phyloP scores from a whole-genome alignment of 2,888 invertebrate species.

The Aporophyla nigra region DNA sequence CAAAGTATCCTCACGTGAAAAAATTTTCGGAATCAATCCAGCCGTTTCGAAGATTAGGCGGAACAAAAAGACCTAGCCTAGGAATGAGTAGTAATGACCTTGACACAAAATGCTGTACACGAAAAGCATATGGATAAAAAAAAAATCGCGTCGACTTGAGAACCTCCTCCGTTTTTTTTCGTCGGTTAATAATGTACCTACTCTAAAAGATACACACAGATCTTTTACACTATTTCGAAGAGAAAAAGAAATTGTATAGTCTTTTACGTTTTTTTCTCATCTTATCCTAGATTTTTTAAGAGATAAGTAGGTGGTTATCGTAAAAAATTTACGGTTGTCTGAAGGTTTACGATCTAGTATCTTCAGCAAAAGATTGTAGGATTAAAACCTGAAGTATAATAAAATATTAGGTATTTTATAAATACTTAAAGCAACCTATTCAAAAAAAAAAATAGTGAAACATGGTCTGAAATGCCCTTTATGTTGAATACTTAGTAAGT shows the following conservation, averaged over 20 bases:
- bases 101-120: neutral
- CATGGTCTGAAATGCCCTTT: too few relatives aligned
- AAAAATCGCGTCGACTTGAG: too few relatives aligned
- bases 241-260: neutral
- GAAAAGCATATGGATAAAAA: neutral
- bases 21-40: too few relatives aligned
- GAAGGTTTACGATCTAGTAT: constrained; percentile 29
- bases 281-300: constrained; percentile 22
- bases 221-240: neutral
- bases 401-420: neutral
- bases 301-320: constrained; percentile 19
- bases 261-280: neutral
- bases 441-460: neutral
- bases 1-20: too few relatives aligned
- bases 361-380: constrained; percentile 13
- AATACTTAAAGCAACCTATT: neutral
- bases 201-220: neutral
- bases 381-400: constrained; percentile 23
- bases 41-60: too few relatives aligned
- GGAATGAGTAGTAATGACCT: neutral
- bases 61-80: too few relatives aligned
- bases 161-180: too few relatives aligned
- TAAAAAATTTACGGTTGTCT: constrained; percentile 36
- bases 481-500: too few relatives aligned
- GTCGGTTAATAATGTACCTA: neutral